Conservation (phyloP, 1,140 invertebrate genomes). For the Neodiprion fabricii region DNA sequence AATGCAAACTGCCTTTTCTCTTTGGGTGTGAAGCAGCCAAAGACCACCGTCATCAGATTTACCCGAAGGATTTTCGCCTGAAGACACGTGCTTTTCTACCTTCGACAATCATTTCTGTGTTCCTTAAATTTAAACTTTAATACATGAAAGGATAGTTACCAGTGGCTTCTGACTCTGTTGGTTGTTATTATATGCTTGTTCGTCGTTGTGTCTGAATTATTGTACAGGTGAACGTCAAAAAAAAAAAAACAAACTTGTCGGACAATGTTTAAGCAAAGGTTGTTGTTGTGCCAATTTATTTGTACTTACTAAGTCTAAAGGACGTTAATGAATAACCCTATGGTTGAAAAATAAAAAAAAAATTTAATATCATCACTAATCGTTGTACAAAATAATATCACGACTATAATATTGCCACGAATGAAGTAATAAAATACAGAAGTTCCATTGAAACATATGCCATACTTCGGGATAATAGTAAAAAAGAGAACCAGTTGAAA, state of each 20-base stretch:
- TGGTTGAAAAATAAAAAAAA: no score
- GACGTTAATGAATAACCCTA: neutral
- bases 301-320: neutral
- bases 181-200: neutral
- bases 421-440: no score
- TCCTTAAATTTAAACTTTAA: neutral
- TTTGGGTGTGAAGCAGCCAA: neutral
- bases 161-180: neutral
- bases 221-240: neutral
- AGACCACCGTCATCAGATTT: neutral
- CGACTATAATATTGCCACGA: no score
- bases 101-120: conserved; percentile 1
- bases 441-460: no score
- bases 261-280: neutral
- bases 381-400: neutral
- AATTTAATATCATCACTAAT: neutral
- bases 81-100: neutral
- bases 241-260: neutral
- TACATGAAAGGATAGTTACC: neutral
- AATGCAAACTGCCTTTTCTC: neutral
- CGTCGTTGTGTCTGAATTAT: neutral
- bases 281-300: neutral
- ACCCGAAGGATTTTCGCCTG: neutral
- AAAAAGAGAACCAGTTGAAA: no score
- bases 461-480: no score